Base-by-base conservation (phyloP, 2,797 vertebrate species). In the Hypotaenidia philippensis region DNA sequence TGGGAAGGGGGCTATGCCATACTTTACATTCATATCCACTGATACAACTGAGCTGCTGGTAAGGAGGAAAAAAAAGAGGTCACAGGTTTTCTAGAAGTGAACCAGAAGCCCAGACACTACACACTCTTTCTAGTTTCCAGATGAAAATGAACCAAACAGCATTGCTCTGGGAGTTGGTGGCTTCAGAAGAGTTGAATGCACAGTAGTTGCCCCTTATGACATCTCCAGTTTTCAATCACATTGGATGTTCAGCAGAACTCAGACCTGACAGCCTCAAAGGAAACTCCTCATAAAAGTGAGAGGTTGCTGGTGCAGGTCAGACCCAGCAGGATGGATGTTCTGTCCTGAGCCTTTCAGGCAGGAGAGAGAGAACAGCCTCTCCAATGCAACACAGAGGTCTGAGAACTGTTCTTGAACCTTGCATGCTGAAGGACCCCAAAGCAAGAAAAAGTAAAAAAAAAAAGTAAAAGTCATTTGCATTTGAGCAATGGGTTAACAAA, bases 361-460 rank as follows among this genome's bases (percentile, higher is more conserved):
- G 47, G 16, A 68, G 56, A 90, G 49, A 50, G 47, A 49, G 47
- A 83, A 45, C 50, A 34, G 40, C 22, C 49, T 61, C 36, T 4
- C 8, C 26, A 44, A 81, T 6, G 23, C 27, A 27, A 32, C 4
- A 4, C 15, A 17, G 49, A 49, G 26, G 31, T 60, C 10, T 32
- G 27, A 71, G 47, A 83, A 75, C 17, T 32, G 63, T 27, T 47
- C 59, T 14, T 36, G 12, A 76, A 56, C 25, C 17, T 91, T 1
- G 0, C 12, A 77, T 22, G 57, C 21, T 64, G 65, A 72, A 11
- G 19, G 56, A 20, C 0, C 0, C 5, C 31, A 60, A 12, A 60
- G 47, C 45, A 83, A 83, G 57, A 10, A 61, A 47, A 93, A 86
- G 25, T 10, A 61, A 57, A 74, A 75, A 31, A 22, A 34, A 34